phyloP scores from a whole-genome alignment of 2,113 vertebrate genomes.

The Podilymbus podiceps region DNA sequence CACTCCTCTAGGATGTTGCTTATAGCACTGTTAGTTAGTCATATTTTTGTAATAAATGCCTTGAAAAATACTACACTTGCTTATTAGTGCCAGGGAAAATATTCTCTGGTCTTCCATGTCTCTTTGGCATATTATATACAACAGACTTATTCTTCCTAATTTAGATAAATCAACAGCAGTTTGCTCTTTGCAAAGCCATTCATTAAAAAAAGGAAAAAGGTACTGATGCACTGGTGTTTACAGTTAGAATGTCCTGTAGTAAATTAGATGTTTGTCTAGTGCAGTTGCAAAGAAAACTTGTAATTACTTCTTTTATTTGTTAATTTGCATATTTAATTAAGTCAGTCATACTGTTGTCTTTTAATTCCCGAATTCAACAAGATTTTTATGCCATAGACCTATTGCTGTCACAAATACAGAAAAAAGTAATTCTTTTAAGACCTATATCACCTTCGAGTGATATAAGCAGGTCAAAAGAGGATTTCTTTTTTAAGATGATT shows the following conservation, averaged over 20 bases:
- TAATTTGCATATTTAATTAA: constrained; percentile 44
- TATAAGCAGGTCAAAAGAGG: neutral
- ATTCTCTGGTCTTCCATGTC: neutral
- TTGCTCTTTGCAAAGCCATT: constrained; percentile 4
- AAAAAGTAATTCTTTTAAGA: neutral
- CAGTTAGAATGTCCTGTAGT: neutral
- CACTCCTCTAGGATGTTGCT: neutral
- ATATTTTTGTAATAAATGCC: neutral
- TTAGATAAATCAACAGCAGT: constrained; percentile 5
- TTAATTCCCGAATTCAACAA: neutral
- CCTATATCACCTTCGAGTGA: neutral
- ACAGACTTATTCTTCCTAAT: neutral
- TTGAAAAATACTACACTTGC: neutral
- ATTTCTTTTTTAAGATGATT: neutral
- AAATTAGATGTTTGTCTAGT: constrained; percentile 1
- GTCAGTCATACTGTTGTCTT: neutral
- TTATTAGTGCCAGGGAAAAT: neutral
- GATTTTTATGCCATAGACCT: neutral
- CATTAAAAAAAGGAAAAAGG: neutral
- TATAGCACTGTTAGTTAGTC: neutral
- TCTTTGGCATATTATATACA: neutral
- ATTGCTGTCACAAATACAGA: neutral
- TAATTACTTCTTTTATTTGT: neutral
- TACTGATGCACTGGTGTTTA: neutral
- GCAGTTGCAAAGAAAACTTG: neutral